phyloP scores from a whole-genome alignment of 2,797 vertebrate genomes.

The Passerculus sandwichensis region DNA sequence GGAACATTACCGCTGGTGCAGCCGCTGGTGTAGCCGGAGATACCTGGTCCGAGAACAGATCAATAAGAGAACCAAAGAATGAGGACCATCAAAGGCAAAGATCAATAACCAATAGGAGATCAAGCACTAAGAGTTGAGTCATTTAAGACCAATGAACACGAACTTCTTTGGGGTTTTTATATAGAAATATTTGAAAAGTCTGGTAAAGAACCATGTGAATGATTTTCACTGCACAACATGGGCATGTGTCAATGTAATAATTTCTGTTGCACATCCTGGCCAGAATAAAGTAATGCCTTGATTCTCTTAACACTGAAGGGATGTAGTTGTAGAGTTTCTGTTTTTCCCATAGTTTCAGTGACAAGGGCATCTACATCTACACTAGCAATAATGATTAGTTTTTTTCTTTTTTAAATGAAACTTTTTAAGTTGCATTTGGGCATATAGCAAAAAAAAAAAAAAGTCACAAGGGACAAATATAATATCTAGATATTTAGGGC shows the following conservation, averaged over 20 bases:
- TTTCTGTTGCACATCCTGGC: background rate
- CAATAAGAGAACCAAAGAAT: background rate
- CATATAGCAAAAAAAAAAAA: background rate
- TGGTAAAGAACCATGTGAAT: background rate
- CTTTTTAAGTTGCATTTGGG: background rate
- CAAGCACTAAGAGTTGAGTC: background rate
- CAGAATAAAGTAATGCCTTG: background rate
- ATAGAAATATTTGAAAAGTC: background rate
- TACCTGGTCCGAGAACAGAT: background rate
- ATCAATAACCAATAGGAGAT: background rate
- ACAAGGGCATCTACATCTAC: background rate
- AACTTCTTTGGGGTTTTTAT: background rate
- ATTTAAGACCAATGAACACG: background rate
- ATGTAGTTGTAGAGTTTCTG: background rate
- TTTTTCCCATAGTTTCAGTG: background rate
- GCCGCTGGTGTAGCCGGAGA: fast-evolving
- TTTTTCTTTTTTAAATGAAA: background rate
- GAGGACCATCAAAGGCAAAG: background rate
- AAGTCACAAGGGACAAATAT: background rate
- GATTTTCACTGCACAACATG: background rate
- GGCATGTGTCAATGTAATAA: background rate
- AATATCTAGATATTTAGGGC: background rate
- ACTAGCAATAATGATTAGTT: background rate
- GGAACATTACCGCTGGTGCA: background rate
- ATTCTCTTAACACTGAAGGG: background rate